A percentile compares a stretch with the other conserved stretches of the same genome.
Evolutionary conservation across 2,113 vertebrate genomes (phyloP).

Genomic region (Vulpes lagopus): DNA sequence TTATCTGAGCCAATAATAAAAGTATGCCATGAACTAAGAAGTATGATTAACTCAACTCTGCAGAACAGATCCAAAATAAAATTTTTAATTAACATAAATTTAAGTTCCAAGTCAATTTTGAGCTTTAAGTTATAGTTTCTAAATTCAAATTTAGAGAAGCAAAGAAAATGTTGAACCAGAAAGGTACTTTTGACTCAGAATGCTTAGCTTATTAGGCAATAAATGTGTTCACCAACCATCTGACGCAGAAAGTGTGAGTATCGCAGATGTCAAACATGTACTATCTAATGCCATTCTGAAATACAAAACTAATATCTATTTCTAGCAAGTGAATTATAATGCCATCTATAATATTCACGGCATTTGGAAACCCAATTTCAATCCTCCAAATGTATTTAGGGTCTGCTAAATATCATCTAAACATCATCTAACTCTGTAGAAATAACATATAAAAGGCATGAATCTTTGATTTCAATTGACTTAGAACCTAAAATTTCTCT

Average conservation of each 20-base stretch:
- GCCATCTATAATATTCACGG: neutral
- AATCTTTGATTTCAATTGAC: neutral
- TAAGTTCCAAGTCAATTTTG: slow-evolving; percentile 26
- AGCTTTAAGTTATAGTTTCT: slow-evolving; percentile 17
- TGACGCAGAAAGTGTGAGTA: neutral
- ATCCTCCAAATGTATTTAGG: neutral
- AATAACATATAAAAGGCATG: neutral
- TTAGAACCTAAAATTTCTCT: neutral
- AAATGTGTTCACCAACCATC: neutral
- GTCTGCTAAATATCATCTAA: slow-evolving; percentile 1
- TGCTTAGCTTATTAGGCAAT: neutral
- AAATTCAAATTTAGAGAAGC: slow-evolving; percentile 21
- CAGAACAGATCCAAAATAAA: neutral
- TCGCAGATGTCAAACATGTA: neutral
- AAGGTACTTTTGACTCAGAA: neutral
- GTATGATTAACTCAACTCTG: neutral
- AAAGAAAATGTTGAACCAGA: neutral
- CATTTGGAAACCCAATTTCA: slow-evolving; percentile 15
- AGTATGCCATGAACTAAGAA: neutral
- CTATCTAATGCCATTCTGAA: neutral
- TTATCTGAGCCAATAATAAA: slow-evolving; percentile 44
- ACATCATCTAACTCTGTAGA: neutral
- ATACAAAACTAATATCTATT: neutral
- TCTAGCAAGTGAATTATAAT: neutral
- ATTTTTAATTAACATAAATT: neutral